Evolutionary conservation across 1,140 invertebrate species (phyloP).

Genomic region (Marisa cornuarietis): DNA sequence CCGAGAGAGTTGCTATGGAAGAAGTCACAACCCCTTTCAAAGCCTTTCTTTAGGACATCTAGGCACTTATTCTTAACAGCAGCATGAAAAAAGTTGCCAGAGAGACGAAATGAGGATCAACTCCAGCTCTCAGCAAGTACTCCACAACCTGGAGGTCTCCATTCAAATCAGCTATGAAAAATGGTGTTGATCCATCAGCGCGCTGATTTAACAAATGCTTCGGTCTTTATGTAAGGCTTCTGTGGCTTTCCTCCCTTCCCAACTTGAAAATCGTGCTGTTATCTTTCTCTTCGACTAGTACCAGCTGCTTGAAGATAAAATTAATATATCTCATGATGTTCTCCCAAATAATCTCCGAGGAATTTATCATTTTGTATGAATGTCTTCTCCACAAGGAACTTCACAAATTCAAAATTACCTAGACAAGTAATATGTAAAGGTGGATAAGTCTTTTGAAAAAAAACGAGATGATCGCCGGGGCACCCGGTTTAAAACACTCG

Average conservation of each 20-base stretch:
- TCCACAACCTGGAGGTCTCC: slow-evolving; percentile 44
- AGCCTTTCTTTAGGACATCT: slow-evolving; percentile 27
- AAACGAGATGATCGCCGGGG: too few species aligned
- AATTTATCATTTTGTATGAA: neutral
- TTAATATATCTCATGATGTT: too few species aligned
- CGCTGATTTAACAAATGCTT: slow-evolving; percentile 24
- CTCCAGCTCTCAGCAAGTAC: slow-evolving; percentile 44
- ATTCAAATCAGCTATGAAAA: slow-evolving; percentile 51
- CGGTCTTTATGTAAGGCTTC: too few species aligned
- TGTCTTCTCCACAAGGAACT: slow-evolving; percentile 30
- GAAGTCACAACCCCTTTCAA: slow-evolving; percentile 33
- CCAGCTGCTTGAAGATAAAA: too few species aligned
- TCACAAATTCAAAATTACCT: slow-evolving; percentile 37
- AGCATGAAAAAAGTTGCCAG: slow-evolving; percentile 40
- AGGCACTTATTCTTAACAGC: slow-evolving; percentile 31
- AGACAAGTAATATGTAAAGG: slow-evolving; percentile 41
- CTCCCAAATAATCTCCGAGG: neutral
- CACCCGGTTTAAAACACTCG: too few species aligned
- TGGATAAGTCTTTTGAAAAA: slow-evolving; percentile 34
- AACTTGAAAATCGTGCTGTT: too few species aligned
- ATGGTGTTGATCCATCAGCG: slow-evolving; percentile 36
- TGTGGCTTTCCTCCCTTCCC: too few species aligned
- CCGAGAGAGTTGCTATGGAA: slow-evolving; percentile 32
- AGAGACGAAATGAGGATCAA: slow-evolving; percentile 34
- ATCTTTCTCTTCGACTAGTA: too few species aligned